Conservation (phyloP, 1,140 invertebrate genomes). For the Hestina assimilis region DNA sequence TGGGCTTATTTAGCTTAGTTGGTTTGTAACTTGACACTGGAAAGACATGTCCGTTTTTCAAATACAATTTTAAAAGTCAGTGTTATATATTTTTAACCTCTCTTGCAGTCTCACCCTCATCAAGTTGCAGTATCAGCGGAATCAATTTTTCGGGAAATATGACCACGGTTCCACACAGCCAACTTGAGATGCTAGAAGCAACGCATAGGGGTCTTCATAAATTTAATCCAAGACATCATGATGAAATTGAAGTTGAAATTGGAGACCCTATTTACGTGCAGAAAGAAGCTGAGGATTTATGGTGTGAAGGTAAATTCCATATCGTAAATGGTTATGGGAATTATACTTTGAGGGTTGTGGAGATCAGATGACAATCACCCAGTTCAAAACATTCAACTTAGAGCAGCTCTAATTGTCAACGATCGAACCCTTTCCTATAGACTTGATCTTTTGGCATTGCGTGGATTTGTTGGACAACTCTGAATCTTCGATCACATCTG, state of each 20-base stretch:
- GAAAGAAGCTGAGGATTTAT: conserved; percentile 97
- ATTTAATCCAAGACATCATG: conserved; percentile 95
- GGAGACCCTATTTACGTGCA: conserved; percentile 98
- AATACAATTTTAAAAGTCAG: background rate
- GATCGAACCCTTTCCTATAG: too few relatives aligned
- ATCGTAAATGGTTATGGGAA: too few relatives aligned
- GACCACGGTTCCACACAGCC: conserved; percentile 85
- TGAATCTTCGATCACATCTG: too few relatives aligned
- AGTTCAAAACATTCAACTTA: too few relatives aligned
- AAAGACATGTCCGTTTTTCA: background rate
- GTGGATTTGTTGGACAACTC: too few relatives aligned
- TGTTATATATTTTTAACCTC: too few relatives aligned
- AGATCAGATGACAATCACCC: too few relatives aligned
- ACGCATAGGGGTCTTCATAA: conserved; percentile 97
- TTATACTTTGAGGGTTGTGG: too few relatives aligned
- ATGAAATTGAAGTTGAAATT: conserved; percentile 97
- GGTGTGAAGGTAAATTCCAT: conserved; percentile 97
- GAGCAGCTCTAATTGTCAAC: too few relatives aligned
- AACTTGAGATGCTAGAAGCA: conserved; percentile 93
- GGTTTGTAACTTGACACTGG: too few relatives aligned
- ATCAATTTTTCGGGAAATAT: conserved; percentile 76
- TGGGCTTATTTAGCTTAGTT: background rate
- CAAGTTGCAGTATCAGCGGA: conserved; percentile 77
- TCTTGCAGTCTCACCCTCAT: conserved; percentile 67
- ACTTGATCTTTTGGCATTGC: too few relatives aligned